phyloP scores from a whole-genome alignment of 2,113 vertebrate species.

The Glaucidium brasilianum region DNA sequence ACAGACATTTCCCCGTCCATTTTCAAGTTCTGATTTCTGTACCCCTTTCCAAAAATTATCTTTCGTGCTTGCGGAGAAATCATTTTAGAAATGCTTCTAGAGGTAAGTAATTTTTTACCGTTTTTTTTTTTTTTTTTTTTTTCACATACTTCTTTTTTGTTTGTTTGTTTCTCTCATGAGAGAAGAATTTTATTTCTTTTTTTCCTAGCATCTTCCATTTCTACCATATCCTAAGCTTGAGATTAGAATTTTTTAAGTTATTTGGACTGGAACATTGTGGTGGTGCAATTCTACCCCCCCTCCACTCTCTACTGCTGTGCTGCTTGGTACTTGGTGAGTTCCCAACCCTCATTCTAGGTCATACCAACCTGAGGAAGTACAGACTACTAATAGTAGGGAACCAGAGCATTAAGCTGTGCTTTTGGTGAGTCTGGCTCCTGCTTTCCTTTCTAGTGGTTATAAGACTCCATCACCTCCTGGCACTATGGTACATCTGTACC shows the following conservation, averaged over 20 bases:
- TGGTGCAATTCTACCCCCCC: too few species aligned
- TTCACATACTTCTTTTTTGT: background rate
- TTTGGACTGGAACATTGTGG: background rate
- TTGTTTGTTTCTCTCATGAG: background rate
- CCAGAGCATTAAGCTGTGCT: too few species aligned
- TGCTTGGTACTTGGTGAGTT: too few species aligned
- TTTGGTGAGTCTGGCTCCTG: too few species aligned
- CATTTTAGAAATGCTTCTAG: background rate
- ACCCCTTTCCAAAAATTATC: background rate
- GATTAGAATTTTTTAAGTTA: background rate
- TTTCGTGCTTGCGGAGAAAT: background rate
- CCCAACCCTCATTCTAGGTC: too few species aligned
- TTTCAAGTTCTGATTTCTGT: background rate
- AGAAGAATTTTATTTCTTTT: background rate
- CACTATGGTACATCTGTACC: too few species aligned
- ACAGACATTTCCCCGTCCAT: background rate
- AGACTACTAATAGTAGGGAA: too few species aligned
- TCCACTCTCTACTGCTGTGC: too few species aligned
- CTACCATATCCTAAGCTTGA: background rate
- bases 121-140: background rate
- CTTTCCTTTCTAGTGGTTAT: too few species aligned
- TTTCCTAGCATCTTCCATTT: background rate
- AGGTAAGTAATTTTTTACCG: background rate
- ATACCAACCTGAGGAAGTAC: too few species aligned
- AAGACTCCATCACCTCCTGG: too few species aligned